phyloP scores from a whole-genome alignment of 2,113 vertebrate species.

The Callionymus lyra region DNA sequence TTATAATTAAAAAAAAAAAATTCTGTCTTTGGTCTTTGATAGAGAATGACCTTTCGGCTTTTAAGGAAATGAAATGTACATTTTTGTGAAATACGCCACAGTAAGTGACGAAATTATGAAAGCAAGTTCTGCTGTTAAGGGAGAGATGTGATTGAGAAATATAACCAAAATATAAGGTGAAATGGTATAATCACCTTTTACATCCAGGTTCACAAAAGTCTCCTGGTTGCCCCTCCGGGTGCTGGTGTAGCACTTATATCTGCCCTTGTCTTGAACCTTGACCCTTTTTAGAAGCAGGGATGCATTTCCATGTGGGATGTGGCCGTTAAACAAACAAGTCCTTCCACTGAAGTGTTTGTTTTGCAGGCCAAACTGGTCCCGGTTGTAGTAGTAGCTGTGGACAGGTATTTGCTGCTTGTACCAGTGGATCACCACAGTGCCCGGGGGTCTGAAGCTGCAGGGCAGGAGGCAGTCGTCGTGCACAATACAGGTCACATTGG shows the following conservation, averaged over 20 bases:
- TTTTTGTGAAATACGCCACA: too few species aligned
- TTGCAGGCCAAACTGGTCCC: conserved; percentile 63
- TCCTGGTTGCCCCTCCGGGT: conserved; percentile 55
- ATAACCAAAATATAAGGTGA: too few species aligned
- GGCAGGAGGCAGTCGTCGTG: conserved; percentile 70
- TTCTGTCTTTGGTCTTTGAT: too few species aligned
- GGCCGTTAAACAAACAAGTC: conserved; percentile 64
- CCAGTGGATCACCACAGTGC: conserved; percentile 76
- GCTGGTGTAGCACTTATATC: conserved; percentile 73
- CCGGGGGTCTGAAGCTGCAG: conserved; percentile 61
- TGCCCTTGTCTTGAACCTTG: conserved; percentile 62
- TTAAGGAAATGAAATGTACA: too few species aligned
- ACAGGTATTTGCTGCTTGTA: conserved; percentile 64
- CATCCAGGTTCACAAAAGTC: conserved; percentile 41
- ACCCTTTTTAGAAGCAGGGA: conserved; percentile 69
- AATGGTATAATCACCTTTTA: conserved; percentile 63
- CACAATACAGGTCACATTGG: conserved; percentile 61
- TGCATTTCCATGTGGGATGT: conserved; percentile 69
- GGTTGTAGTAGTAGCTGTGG: conserved; percentile 70
- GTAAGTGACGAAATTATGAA: too few species aligned
- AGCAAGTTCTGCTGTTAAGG: too few species aligned
- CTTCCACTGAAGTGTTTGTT: conserved; percentile 62
- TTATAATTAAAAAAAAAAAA: too few species aligned
- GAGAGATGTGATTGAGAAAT: too few species aligned
- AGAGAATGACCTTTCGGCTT: too few species aligned